Evolutionary conservation across 53 echinoderm and acorn worm species (phyloP).

Genomic region (Luidia sarsii): DNA sequence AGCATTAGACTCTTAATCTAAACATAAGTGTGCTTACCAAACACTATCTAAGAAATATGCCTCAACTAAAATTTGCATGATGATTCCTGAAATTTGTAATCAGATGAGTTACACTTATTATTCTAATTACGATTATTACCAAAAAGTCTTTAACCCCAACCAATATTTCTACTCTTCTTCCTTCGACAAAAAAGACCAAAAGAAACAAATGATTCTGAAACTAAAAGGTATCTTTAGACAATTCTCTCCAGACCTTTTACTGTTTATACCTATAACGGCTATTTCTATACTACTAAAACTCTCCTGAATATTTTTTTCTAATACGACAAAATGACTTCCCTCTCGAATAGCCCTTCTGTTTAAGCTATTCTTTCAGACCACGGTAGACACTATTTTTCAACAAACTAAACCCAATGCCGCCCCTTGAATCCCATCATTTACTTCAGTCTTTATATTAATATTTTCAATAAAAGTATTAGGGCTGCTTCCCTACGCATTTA

Average conservation of each 20-base stretch:
- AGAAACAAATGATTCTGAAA: conserved; percentile 31
- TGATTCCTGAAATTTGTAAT: conserved; percentile 54
- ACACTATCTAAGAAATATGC: conserved; percentile 62
- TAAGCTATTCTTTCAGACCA: background rate
- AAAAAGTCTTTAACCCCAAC: background rate
- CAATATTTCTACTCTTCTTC: background rate
- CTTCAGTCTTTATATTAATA: conserved; percentile 46
- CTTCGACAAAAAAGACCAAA: background rate
- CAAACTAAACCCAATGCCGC: conserved; percentile 31
- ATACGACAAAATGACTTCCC: conserved; percentile 21
- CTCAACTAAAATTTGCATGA: conserved; percentile 67
- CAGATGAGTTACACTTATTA: conserved; percentile 25
- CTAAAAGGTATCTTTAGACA: conserved; percentile 68
- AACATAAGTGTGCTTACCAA: conserved; percentile 27
- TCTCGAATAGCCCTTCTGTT: conserved; percentile 13
- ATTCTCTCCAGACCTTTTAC: conserved; percentile 53
- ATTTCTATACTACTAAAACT: conserved; percentile 8
- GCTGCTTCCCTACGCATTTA: conserved; percentile 59
- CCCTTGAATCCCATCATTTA: conserved; percentile 34
- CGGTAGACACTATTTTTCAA: conserved; percentile 40
- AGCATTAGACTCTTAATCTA: conserved; percentile 83
- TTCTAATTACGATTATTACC: background rate
- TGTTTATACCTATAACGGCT: conserved; percentile 40
- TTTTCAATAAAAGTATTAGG: conserved; percentile 62
- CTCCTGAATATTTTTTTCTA: conserved; percentile 43